Percentiles rank a stretch among this genome's conserved stretches.
These are phyloP conservation scores for Melitaea athalia DNA, from an alignment of 2,888 invertebrate species.

Conservation along the genomic window DNA sequence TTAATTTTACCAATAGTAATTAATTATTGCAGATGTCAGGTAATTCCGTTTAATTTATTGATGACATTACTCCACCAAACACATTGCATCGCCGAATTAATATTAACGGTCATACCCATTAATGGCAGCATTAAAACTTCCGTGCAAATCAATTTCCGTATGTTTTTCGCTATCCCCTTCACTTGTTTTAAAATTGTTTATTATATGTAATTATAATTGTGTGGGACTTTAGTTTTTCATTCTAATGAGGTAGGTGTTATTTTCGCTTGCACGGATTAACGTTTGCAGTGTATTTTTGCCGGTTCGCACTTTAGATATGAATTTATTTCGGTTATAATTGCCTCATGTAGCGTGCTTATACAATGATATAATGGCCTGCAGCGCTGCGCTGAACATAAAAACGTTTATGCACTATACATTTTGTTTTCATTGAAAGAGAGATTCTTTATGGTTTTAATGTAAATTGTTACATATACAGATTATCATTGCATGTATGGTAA, in stretches of 20 bases:
- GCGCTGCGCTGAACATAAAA: conserved; percentile 39
- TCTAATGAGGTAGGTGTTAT: conserved; percentile 11
- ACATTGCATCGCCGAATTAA: conserved; percentile 48
- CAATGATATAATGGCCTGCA: conserved; percentile 41
- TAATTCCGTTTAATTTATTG: conserved; percentile 47
- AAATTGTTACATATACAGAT: too few relatives aligned
- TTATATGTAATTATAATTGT: background rate
- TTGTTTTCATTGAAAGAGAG: conserved; percentile 24
- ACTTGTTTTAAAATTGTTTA: conserved; percentile 2
- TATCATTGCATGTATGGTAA: too few relatives aligned
- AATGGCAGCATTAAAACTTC: conserved; percentile 53
- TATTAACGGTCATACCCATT: conserved; percentile 53
- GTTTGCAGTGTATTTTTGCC: conserved; percentile 21
- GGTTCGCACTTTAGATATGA: conserved; percentile 38
- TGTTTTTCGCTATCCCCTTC: conserved; percentile 18
- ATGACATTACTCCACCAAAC: conserved; percentile 44
- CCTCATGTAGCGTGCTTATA: conserved; percentile 40
- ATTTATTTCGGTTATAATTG: conserved; percentile 45
- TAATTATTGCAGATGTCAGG: conserved; percentile 46
- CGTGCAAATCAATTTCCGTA: conserved; percentile 41
- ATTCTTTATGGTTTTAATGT: background rate
- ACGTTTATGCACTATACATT: conserved; percentile 33
- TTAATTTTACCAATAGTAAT: conserved; percentile 36
- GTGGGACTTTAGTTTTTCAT: conserved; percentile 12
- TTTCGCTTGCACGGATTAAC: conserved; percentile 19